Base-by-base conservation (phyloP, 2,113 vertebrate species). In the Centrocercus urophasianus region DNA sequence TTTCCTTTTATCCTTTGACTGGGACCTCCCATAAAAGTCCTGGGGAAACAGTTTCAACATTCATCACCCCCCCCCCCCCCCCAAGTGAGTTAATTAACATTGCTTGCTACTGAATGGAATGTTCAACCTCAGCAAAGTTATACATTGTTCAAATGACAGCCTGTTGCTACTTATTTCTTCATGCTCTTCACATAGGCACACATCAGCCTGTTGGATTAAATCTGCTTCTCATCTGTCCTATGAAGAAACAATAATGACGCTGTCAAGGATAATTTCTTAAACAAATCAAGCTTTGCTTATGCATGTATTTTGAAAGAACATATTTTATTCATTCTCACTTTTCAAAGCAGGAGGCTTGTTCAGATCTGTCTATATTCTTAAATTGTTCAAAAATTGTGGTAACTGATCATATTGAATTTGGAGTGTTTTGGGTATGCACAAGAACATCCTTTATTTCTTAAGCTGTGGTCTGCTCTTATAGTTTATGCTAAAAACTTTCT, bases 161-260 rank as follows among this genome's bases (percentile, higher is more conserved):
- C 43, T 63, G 30, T 14, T 69, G 11, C 19, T 13, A 11, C 42
- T 56, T 3, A 5, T 48, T 86, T 91, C 45, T 56, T 73, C 11
- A 6, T 12, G 18, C 1, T 83, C 5, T 60, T 80, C 9, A 3
- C 4, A 2, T 4, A 36, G 11, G 28, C 5, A 4, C n/a, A 1
- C 43, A 16, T 43, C 30, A 72, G 10, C 22, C 57, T 71, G 8
- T 25, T 0, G 4, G 25, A 66, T 48, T 32, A 67, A 78, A 10
- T 8, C 14, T 0, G 0, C 7, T 20, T 75, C 14, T 88, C 18
- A 40, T 2, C 14, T 1, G 3, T 36, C 59, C 13, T 25, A 8
- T 25, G 13, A 86, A 74, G 28, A 67, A 65, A 43, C 21, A 65
- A 4, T 28, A 74, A 1, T 7, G 14, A 7, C 30, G 1, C 25